These are phyloP conservation scores for Campoplex nolae DNA, from an alignment of 2,888 invertebrate genomes.

Conservation along the genomic window DNA sequence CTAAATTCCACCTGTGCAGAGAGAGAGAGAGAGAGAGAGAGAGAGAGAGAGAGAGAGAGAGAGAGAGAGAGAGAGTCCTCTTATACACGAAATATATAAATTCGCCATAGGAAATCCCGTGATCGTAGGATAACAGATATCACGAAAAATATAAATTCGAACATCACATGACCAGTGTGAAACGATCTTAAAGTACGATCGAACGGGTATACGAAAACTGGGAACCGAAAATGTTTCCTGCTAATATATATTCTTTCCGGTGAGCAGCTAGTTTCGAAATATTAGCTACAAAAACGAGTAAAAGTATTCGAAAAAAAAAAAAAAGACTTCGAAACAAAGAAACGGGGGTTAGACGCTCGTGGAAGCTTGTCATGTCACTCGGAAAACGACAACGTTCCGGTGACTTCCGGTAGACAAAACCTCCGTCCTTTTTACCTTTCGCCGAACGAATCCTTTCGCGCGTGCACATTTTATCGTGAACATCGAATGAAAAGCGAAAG, in stretches of 20 bases:
- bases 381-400: constrained; percentile 14
- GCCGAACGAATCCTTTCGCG: background rate
- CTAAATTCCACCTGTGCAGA: constrained; percentile 47
- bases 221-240: background rate
- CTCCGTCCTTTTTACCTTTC: background rate
- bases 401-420: background rate
- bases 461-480: background rate
- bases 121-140: background rate
- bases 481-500: background rate
- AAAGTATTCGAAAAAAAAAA: background rate
- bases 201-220: background rate
- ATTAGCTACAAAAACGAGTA: background rate
- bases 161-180: background rate
- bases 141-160: background rate
- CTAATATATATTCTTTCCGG: background rate
- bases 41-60: no score
- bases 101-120: background rate
- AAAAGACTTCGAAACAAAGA: background rate
- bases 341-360: background rate
- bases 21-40: background rate
- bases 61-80: background rate
- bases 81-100: constrained; percentile 20
- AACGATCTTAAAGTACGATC: constrained; percentile 1
- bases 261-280: background rate
- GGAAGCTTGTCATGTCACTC: constrained; percentile 14